Evolutionary conservation across 1,140 invertebrate genomes (phyloP).

Genomic region (Samia ricini): DNA sequence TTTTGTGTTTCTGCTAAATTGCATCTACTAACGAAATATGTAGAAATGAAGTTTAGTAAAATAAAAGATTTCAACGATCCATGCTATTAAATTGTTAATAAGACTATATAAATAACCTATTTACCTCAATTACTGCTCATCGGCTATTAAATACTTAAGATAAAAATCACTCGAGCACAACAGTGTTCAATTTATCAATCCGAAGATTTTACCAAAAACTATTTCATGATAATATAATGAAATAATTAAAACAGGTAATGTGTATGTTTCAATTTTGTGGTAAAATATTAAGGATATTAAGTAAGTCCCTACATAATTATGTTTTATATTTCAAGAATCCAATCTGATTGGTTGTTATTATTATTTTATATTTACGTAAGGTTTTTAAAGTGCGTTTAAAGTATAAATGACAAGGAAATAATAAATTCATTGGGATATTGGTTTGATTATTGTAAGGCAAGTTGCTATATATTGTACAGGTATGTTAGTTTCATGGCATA

Average conservation of each 20-base stretch:
- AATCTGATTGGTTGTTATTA: too few species aligned
- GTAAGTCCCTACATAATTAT: neutral
- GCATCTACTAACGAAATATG: too few species aligned
- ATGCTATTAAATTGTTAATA: neutral
- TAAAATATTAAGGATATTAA: neutral
- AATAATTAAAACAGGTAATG: neutral
- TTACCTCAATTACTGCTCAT: neutral
- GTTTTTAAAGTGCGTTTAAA: too few species aligned
- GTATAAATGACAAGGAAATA: neutral
- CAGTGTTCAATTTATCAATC: neutral
- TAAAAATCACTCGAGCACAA: neutral
- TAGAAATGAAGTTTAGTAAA: too few species aligned
- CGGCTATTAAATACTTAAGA: neutral
- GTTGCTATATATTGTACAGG: neutral
- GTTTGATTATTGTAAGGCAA: neutral
- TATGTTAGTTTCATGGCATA: constrained; percentile 11
- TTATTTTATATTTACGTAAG: too few species aligned
- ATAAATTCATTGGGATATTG: too few species aligned
- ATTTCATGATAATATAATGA: neutral
- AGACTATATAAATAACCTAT: neutral
- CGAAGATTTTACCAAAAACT: neutral
- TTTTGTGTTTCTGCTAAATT: too few species aligned
- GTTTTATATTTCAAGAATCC: neutral
- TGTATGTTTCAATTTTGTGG: too few species aligned
- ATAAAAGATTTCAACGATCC: neutral